Conservation (phyloP, 2,113 vertebrate genomes). For the Anser cygnoides region DNA sequence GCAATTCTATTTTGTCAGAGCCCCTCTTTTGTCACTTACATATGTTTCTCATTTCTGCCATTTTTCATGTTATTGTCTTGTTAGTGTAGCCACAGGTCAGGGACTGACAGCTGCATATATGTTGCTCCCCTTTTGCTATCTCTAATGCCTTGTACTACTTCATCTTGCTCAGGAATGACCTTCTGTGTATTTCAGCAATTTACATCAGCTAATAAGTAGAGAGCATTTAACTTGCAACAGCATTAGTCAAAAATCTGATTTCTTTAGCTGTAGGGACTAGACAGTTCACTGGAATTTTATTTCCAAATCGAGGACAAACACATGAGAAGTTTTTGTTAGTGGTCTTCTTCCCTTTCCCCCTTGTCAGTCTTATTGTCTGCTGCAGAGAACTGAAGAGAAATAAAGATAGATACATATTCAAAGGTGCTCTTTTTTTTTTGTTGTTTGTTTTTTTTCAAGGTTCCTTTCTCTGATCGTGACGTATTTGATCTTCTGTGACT, state of each 20-base stretch:
- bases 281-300: neutral
- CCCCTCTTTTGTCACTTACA: neutral
- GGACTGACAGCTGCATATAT: neutral
- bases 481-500: neutral
- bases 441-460: neutral
- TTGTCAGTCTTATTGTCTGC: neutral
- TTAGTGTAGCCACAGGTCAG: neutral
- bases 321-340: neutral
- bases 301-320: neutral
- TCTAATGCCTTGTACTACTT: neutral
- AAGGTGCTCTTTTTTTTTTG: neutral
- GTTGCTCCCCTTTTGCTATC: neutral
- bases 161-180: neutral
- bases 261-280: neutral
- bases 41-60: neutral
- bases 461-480: neutral
- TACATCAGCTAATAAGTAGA: neutral
- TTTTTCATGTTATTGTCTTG: neutral
- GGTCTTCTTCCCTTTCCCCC: neutral
- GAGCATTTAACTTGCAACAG: neutral
- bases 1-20: neutral
- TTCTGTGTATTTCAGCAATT: neutral
- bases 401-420: neutral
- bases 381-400: neutral
- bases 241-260: neutral